These are phyloP conservation scores for Gymnocypris eckloni DNA, from an alignment of 2,797 vertebrate species.

Conservation along the genomic window DNA sequence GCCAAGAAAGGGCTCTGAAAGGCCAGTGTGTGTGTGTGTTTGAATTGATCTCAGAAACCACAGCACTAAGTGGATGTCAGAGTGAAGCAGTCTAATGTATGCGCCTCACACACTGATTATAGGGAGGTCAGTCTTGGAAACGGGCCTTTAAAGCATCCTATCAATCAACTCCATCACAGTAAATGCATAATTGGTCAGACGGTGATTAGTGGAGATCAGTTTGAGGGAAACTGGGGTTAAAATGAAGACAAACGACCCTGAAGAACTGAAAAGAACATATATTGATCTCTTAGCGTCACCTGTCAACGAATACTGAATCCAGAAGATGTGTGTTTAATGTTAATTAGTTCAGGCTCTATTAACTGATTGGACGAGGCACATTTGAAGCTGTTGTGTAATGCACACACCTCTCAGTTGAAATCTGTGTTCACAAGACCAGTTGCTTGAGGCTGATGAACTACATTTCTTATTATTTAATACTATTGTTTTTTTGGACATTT, in stretches of 20 bases:
- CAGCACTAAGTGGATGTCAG: slow-evolving; percentile 33
- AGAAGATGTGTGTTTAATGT: background rate
- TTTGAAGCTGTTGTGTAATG: background rate
- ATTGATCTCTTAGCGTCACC: background rate
- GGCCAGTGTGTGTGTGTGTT: slow-evolving; percentile 10
- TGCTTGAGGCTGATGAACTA: background rate
- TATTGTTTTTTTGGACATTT: background rate
- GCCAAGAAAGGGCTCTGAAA: slow-evolving; percentile 7
- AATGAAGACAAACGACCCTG: slow-evolving; percentile 4
- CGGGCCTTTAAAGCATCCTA: background rate
- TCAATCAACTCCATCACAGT: slow-evolving; percentile 36
- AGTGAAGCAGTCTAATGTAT: slow-evolving; percentile 7
- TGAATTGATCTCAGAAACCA: slow-evolving; percentile 41
- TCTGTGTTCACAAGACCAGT: background rate
- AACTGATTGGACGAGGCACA: background rate
- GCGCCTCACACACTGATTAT: slow-evolving; percentile 1
- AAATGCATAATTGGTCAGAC: slow-evolving; percentile 37
- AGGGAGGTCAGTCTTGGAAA: slow-evolving; percentile 11
- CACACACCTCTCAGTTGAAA: background rate
- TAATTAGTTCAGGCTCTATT: background rate
- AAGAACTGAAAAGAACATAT: slow-evolving; percentile 4
- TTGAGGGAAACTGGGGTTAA: slow-evolving; percentile 18
- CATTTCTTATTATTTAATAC: background rate
- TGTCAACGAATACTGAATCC: background rate
- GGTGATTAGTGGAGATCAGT: slow-evolving; percentile 37